phyloP scores from a whole-genome alignment of 1,140 invertebrate genomes.

The Platyscapa corneri region DNA sequence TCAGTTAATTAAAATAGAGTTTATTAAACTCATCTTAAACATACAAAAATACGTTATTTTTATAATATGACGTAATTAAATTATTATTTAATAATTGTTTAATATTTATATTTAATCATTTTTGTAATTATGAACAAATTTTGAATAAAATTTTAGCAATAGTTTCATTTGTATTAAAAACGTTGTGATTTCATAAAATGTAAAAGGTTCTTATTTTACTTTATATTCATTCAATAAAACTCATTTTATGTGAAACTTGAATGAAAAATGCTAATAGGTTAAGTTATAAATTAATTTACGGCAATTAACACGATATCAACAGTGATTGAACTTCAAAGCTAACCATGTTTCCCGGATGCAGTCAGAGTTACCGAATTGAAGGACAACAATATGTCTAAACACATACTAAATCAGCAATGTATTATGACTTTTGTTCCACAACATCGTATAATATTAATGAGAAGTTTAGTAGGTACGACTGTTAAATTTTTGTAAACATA shows the following conservation, averaged over 20 bases:
- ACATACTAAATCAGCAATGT: background rate
- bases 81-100: background rate
- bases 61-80: background rate
- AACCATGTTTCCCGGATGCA: conserved; percentile 30
- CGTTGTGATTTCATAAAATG: background rate
- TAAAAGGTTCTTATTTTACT: background rate
- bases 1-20: background rate
- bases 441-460: background rate
- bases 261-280: conserved; percentile 1
- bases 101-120: too few relatives aligned
- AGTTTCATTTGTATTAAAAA: background rate
- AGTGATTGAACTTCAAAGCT: conserved; percentile 32
- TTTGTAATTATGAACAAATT: too few relatives aligned
- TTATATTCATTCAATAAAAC: background rate
- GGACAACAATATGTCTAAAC: conserved; percentile 10
- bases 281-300: conserved; percentile 31
- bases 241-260: background rate
- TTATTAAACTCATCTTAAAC: too few relatives aligned
- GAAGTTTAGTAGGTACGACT: background rate
- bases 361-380: conserved; percentile 23
- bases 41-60: too few relatives aligned
- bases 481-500: too few relatives aligned
- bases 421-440: background rate
- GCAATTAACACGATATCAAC: background rate
- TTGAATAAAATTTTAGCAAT: background rate